Percentiles rank a stretch among this genome's conserved stretches.
Conservation (phyloP, 1,140 invertebrate genomes). For the Lutraria rhynchaena region DNA sequence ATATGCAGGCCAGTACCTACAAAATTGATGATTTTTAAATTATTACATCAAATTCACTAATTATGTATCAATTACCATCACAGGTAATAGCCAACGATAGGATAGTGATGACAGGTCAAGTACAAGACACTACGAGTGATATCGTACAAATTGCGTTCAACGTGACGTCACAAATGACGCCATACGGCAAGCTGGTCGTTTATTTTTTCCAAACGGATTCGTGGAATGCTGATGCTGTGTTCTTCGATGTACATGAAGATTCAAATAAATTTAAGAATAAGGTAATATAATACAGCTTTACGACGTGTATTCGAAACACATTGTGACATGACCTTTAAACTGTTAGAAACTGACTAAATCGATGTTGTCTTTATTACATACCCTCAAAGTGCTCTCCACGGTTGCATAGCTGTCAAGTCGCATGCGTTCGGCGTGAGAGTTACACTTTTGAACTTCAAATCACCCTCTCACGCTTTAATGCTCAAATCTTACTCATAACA, state of each 20-base stretch:
- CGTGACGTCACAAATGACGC: conserved; percentile 7
- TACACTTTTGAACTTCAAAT: too few relatives aligned
- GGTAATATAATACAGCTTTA: conserved; percentile 1
- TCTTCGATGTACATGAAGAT: neutral
- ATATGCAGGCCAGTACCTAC: neutral
- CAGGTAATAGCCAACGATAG: conserved; percentile 25
- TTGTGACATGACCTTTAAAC: neutral
- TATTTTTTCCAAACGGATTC: neutral
- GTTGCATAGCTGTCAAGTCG: too few relatives aligned
- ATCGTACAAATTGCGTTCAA: neutral
- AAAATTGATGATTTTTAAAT: too few relatives aligned
- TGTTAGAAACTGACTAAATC: too few relatives aligned
- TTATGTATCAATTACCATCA: neutral
- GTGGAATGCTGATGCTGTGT: conserved; percentile 32
- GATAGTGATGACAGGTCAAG: neutral
- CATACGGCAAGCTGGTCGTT: conserved; percentile 16
- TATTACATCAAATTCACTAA: neutral
- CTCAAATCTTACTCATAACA: too few relatives aligned
- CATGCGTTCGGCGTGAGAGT: too few relatives aligned
- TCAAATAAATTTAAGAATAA: conserved; percentile 17
- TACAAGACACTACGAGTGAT: neutral
- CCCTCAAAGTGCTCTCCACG: too few relatives aligned
- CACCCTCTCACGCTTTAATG: too few relatives aligned
- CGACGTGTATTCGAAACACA: neutral
- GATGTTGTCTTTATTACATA: too few relatives aligned